Base-by-base conservation (phyloP, 2,113 vertebrate genomes). In the Tragelaphus strepsiceros region DNA sequence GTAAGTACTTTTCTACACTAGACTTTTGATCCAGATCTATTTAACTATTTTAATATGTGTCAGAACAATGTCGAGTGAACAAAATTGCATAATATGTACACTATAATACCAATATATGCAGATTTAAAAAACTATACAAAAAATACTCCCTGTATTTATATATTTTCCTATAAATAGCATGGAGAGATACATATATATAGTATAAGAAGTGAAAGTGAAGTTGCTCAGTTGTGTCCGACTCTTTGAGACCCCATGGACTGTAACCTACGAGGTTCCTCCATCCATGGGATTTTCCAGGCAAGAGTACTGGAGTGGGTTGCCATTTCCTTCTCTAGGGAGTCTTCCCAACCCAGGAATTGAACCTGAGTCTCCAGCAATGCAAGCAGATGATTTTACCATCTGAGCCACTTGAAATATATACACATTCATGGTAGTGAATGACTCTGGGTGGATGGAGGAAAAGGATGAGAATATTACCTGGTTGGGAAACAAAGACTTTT, bases 181-280 rank as follows among this genome's bases (percentile, higher is more conserved):
- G 12, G 61, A 19, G 14, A 82, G 3, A 67, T n/a, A 67, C 7
- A 19, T 54, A 43, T 30, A 83, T 49, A 30, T 61, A 61, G 24
- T 43, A 62, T 90, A 7, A 51, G 35, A 67, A 67, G 16, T 67
- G 32, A 67, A 67, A 67, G 16, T 67, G 32, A 67, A 67, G 64
- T n/a, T 0, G 2, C 32, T 67, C 8, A 67, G 64, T 67, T 17
- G 19, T 5, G 4, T 35, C 32, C 0, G 8, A 19, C 64, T 67
- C 32, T 35, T n/a, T 35, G 16, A 0, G 1, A 35, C 32, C 32
- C 32, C 32, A 5, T 35, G 64, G 32, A 35, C 56, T 58, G 22
- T 58, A 58, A 22, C 9, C 56, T 58, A 24, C 1, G 4, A 35
- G 17, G 64, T 35, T 67, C 64, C 32, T 67, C n/a, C 64, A 35